A percentile compares a stretch with the other conserved stretches of the same genome.
phyloP scores from a whole-genome alignment of 2,113 vertebrate genomes.

The Leptobrachium leishanense region DNA sequence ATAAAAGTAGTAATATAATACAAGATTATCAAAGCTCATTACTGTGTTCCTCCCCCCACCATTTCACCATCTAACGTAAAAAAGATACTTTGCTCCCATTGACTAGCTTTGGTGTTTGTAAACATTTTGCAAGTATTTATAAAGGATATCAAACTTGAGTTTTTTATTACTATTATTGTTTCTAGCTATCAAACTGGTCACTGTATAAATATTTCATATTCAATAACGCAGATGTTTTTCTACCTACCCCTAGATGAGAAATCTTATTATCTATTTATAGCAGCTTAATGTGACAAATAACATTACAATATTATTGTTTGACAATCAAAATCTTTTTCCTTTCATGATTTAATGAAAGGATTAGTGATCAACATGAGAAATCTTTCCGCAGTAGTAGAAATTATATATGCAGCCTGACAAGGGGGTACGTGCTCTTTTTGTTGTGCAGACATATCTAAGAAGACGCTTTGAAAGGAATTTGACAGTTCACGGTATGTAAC shows the following conservation, averaged over 20 bases:
- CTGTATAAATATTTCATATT: not conserved
- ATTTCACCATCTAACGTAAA: too few relatives aligned
- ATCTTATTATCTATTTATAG: conserved; percentile 21
- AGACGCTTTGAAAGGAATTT: conserved; percentile 24
- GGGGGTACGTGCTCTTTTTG: conserved; percentile 5
- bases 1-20: too few relatives aligned
- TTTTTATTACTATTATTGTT: too few relatives aligned
- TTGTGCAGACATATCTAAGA: conserved; percentile 3
- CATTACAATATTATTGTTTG: conserved; percentile 27
- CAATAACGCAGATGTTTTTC: too few relatives aligned
- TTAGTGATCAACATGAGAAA: conserved; percentile 7
- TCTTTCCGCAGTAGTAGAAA: conserved; percentile 3
- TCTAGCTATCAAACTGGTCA: not conserved
- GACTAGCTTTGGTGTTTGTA: too few relatives aligned
- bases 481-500: conserved; percentile 21
- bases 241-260: not conserved
- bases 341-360: conserved; percentile 27
- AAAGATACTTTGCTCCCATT: too few relatives aligned
- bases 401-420: conserved; percentile 20
- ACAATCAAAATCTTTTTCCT: conserved; percentile 12
- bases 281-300: conserved; percentile 14
- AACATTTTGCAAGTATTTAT: too few relatives aligned
- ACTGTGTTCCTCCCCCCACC: too few relatives aligned
- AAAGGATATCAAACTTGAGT: too few relatives aligned
- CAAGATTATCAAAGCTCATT: too few relatives aligned